A percentile compares a stretch with the other conserved stretches of the same genome.
Evolutionary conservation across 2,888 invertebrate species (phyloP).

Genomic region (Leptopterna dolabrata): DNA sequence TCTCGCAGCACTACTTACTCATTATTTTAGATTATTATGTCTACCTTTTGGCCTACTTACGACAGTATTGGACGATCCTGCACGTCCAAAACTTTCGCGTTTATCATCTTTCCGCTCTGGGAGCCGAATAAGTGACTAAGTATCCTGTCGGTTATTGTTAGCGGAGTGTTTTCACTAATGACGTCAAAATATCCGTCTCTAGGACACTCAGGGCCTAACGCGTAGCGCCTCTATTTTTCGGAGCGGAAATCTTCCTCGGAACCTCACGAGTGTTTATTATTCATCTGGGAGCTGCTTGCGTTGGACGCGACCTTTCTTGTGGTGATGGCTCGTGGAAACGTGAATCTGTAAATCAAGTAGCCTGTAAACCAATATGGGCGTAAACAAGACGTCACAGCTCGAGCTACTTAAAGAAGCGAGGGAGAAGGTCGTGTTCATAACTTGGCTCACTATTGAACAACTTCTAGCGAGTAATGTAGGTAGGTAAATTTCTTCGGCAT

Average conservation of each 20-base stretch:
- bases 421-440: background rate
- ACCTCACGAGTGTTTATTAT: background rate
- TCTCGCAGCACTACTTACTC: too few species aligned
- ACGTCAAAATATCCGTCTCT: background rate
- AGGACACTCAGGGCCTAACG: background rate
- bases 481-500: background rate
- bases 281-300: background rate
- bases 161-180: background rate
- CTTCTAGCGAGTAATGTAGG: background rate
- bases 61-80: too few species aligned
- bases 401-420: background rate
- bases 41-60: too few species aligned
- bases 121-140: background rate
- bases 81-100: too few species aligned
- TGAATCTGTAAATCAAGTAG: slow-evolving; percentile 41
- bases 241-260: background rate
- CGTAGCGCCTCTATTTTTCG: background rate
- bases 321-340: slow-evolving; percentile 6
- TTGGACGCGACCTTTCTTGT: background rate
- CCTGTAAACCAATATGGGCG: slow-evolving; percentile 22
- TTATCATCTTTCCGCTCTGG: background rate
- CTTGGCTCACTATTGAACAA: background rate
- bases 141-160: background rate
- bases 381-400: slow-evolving; percentile 42
- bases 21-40: too few species aligned